phyloP scores from a whole-genome alignment of 2,888 invertebrate species.

The Drosophila buzzatii region DNA sequence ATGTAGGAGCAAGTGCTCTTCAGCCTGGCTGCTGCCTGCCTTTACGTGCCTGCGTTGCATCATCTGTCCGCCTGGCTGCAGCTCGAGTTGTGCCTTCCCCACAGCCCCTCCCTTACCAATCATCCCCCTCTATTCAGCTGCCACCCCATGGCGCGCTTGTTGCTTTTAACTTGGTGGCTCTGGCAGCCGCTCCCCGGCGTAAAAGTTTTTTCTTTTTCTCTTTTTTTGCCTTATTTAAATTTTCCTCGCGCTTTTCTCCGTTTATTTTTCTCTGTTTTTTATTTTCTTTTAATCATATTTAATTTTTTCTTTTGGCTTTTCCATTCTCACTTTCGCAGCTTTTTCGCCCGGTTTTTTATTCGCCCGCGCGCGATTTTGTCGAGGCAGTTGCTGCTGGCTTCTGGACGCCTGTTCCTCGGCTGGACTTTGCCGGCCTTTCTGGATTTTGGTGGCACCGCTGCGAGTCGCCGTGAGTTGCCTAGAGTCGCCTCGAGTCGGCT shows the following conservation, averaged over 20 bases:
- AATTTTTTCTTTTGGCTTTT: conserved; percentile 75
- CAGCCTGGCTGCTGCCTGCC: conserved; percentile 10
- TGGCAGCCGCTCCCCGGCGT: conserved; percentile 42
- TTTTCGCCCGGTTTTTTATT: conserved; percentile 45
- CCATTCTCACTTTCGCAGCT: conserved; percentile 59
- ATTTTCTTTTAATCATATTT: conserved; percentile 79
- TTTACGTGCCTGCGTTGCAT: conserved; percentile 71
- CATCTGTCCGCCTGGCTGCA: conserved; percentile 52
- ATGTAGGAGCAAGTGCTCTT: conserved; percentile 19
- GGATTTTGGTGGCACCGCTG: conserved; percentile 7
- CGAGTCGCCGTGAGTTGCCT: conserved; percentile 27
- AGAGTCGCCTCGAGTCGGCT: conserved; percentile 18
- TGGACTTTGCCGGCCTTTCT: conserved; percentile 73
- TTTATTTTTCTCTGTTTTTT: conserved; percentile 47
- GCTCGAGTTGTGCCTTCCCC: not conserved
- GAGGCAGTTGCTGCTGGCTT: conserved; percentile 57
- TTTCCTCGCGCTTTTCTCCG: conserved; percentile 49
- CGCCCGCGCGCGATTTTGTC: conserved; percentile 38
- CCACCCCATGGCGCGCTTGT: conserved; percentile 59
- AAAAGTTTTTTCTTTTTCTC: conserved; percentile 22
- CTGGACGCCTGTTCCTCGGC: conserved; percentile 74
- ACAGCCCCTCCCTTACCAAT: not conserved
- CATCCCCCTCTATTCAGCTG: conserved; percentile 5
- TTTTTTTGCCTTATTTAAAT: conserved; percentile 62
- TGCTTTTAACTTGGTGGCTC: conserved; percentile 61